Base-by-base conservation (phyloP, 2,797 vertebrate species). In the Hafferia zeledoni region DNA sequence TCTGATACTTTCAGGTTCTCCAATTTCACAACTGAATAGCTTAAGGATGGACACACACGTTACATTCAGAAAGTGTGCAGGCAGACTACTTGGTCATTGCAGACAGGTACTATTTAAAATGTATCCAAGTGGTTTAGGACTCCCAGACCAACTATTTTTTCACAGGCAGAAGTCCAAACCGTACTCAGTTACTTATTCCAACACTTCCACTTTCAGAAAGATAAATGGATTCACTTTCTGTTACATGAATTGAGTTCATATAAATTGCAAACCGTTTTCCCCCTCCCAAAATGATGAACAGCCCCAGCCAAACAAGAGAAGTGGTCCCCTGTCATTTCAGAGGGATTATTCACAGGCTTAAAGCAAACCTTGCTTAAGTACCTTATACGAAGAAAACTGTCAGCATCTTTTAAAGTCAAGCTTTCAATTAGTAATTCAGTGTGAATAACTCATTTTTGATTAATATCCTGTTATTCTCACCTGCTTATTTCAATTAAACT, bases 371-470 rank as follows among this genome's bases (percentile, higher is more conserved):
- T 68, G 30, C 39, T 5, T 64, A 70, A 94, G 39, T 33, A 88
- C 63, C 39, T 89, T 77, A 46, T 55, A 67, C 82, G 41, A 74
- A 87, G 72, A 92, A 87, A 90, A 28, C 53, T 52, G 43, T 74
- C 70, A 83, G 67, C 33, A 65, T 63, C 43, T 87, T 87, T 47
- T 74, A n/a, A 83, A 91, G 44, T 46, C 37, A 91, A 74, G 49
- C 49, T 93, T 84, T 69, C 84, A 87, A 57, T 37, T 71, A 80
- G 41, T 35, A 87, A 92, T 85, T 90, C 64, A 78, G 64, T 60
- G 87, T 83, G 81, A 96, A 60, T 60, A 92, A 92, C 43, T 65
- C 24, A 60, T 46, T 90, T 63, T 78, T 89, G 83, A 88, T 90
- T 86, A 94, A 92, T 43, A 89, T 35, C 56, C 43, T 61, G 41